phyloP scores from a whole-genome alignment of 1,140 invertebrate species.

The Trypoxylus dichotomus region DNA sequence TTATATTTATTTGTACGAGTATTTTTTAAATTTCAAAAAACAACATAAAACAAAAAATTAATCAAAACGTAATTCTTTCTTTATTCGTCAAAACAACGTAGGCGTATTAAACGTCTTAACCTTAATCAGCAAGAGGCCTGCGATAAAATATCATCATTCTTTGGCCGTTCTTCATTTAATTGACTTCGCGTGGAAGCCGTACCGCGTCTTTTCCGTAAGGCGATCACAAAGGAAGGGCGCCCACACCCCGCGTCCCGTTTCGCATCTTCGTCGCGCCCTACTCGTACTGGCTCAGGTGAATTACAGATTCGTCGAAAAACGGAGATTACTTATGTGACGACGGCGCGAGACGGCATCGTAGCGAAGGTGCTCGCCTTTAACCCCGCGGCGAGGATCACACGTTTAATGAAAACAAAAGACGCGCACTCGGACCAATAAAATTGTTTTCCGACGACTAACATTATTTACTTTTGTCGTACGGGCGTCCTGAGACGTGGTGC shows the following conservation, averaged over 20 bases:
- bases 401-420: conserved; percentile 3
- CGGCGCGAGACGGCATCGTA: background rate
- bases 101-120: too few species aligned
- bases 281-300: background rate
- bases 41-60: too few species aligned
- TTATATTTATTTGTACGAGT: too few species aligned
- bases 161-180: background rate
- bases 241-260: background rate
- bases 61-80: too few species aligned
- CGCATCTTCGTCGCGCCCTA: background rate
- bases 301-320: background rate
- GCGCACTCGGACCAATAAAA: background rate
- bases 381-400: background rate
- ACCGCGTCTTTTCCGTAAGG: background rate
- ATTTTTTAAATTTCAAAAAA: too few species aligned
- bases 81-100: too few species aligned
- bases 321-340: background rate
- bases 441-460: background rate
- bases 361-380: background rate
- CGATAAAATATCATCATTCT: background rate
- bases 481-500: background rate
- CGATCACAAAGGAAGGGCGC: background rate
- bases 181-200: background rate
- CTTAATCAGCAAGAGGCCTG: too few species aligned
- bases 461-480: background rate